Conservation (phyloP, 2,888 invertebrate species). For the Papilio elwesi region DNA sequence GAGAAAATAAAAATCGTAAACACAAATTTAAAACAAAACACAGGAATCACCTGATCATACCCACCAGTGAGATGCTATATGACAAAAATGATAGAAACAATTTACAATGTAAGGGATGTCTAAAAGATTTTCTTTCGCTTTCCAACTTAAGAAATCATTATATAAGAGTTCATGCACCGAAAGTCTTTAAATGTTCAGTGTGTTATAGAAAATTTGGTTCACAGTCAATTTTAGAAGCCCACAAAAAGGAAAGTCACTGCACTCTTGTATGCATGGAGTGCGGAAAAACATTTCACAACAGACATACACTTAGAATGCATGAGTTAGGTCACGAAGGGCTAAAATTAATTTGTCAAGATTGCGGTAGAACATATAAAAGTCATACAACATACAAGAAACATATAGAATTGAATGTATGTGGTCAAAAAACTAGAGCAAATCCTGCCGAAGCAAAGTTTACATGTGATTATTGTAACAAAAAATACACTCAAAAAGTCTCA, state of each 20-base stretch:
- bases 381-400: conserved; percentile 66
- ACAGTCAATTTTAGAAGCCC: conserved; percentile 52
- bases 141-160: conserved; percentile 62
- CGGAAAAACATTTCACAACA: conserved; percentile 63
- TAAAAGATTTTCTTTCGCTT: conserved; percentile 55
- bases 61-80: conserved; percentile 57
- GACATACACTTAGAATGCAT: conserved; percentile 63
- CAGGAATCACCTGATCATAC: conserved; percentile 44
- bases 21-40: conserved; percentile 32
- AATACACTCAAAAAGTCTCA: conserved; percentile 71
- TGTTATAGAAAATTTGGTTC: conserved; percentile 62
- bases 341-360: conserved; percentile 63
- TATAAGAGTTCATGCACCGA: conserved; percentile 64
- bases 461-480: conserved; percentile 73
- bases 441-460: conserved; percentile 65
- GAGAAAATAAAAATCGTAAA: conserved; percentile 41
- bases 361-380: conserved; percentile 70
- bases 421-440: conserved; percentile 58
- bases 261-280: conserved; percentile 63
- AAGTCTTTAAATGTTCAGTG: conserved; percentile 58
- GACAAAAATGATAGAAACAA: conserved; percentile 51
- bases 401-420: conserved; percentile 63
- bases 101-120: conserved; percentile 62
- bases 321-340: conserved; percentile 59
- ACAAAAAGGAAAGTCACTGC: conserved; percentile 60